These are phyloP conservation scores for Dipodomys stephensi DNA, from an alignment of 2,113 vertebrate species.

Conservation along the genomic window DNA sequence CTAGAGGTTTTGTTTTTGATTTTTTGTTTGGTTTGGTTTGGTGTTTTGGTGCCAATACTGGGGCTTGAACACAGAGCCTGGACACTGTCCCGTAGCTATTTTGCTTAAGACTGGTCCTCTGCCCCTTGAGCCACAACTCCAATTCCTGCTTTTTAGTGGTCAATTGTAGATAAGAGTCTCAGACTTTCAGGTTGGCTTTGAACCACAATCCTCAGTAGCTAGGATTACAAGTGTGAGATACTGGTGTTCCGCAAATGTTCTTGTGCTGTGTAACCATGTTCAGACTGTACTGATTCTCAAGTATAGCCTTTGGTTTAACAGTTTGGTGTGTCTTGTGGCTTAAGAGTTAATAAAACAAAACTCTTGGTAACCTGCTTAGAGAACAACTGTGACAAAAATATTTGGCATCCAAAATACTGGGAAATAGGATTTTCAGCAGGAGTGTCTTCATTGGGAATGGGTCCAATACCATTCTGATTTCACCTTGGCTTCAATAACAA, in stretches of 20 bases:
- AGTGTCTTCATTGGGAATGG: constrained; percentile 34
- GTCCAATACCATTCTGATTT: constrained; percentile 9
- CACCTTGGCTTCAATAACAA: constrained; percentile 26
- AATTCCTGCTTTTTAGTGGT: too few relatives aligned
- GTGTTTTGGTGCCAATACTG: too few relatives aligned
- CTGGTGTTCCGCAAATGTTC: not conserved
- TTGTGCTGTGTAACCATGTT: constrained; percentile 12
- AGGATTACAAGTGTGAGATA: too few relatives aligned
- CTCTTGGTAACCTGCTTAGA: constrained; percentile 30
- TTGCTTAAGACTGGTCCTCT: too few relatives aligned
- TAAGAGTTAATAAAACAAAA: constrained; percentile 50
- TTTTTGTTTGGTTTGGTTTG: too few relatives aligned
- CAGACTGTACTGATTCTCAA: not conserved
- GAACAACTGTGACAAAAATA: constrained; percentile 1
- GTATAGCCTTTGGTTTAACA: not conserved
- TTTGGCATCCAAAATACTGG: constrained; percentile 16
- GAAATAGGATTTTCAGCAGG: constrained; percentile 15
- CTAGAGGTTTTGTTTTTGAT: not conserved
- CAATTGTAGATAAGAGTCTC: too few relatives aligned
- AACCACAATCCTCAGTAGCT: too few relatives aligned
- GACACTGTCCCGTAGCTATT: too few relatives aligned
- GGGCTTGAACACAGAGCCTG: too few relatives aligned
- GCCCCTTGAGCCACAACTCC: too few relatives aligned
- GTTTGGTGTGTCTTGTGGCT: not conserved
- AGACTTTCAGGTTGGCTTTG: too few relatives aligned